These are phyloP conservation scores for Melozone crissalis DNA, from an alignment of 2,113 vertebrate genomes.

Conservation along the genomic window DNA sequence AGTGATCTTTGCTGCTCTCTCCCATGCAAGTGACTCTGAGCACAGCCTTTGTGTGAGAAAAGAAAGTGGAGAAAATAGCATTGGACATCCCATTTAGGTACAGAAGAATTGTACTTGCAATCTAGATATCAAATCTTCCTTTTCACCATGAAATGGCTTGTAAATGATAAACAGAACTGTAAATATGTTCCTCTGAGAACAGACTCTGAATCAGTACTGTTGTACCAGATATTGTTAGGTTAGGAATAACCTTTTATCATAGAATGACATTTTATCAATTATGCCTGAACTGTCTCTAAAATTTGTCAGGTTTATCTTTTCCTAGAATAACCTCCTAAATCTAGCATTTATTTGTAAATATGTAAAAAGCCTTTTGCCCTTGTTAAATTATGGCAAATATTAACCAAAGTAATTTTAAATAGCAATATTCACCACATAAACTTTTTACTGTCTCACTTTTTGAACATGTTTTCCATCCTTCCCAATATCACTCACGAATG, in stretches of 20 bases:
- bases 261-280: background rate
- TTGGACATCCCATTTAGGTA: background rate
- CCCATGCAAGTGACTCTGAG: background rate
- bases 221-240: background rate
- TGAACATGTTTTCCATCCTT: background rate
- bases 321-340: background rate
- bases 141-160: background rate
- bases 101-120: background rate
- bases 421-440: background rate
- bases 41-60: background rate
- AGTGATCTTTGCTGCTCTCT: background rate
- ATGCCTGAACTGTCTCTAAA: background rate
- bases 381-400: background rate
- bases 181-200: background rate
- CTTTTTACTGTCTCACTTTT: background rate
- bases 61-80: background rate
- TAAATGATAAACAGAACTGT: background rate
- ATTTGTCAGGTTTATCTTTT: background rate
- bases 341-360: background rate
- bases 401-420: background rate
- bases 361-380: background rate
- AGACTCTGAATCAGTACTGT: background rate
- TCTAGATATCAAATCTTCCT: background rate
- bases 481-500: accelerated
- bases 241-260: background rate